Evolutionary conservation across 2,888 invertebrate genomes (phyloP), one percentile per base, ranked within the genome.

Genomic region (Scaptomyza caliginosa): DNA sequence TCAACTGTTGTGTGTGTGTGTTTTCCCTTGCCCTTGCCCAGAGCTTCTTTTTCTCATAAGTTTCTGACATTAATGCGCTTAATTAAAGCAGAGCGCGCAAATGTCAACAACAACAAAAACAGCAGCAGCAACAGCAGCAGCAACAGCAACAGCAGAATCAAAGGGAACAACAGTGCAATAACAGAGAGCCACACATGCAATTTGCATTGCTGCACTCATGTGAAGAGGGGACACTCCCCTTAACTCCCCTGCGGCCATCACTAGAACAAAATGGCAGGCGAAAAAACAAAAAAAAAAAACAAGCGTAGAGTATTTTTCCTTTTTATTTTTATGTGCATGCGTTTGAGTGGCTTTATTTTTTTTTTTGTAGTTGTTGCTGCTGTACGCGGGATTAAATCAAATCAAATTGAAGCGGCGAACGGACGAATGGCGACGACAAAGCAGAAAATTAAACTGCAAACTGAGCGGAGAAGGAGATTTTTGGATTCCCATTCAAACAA

Each of bases 61-160:
- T 79, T 77, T 66, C 45, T 79, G 83, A 77, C 86, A 81, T 84
- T 84, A 84, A 84, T 84, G 86, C 86, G 81, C 81, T 86, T 84
- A 84, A 84, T 84, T 84, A 86, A 84, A 71, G 86, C 66, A 82
- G 59, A 51, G 63, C 63, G 60, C 60, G 72, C 72, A 79, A 79
- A 73, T 76, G 76, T 67, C 67, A 80, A 68, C 70, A 75, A 55
- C 39, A 63, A 69, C 21, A 66, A 51, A 45, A 56, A 28, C 21
- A 48, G 30, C 13, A 43, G 30, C 38, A 51, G 34, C 30, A 64
- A 21, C 40, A 52, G 21, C 67, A 80, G 67, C 70, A 75, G 52
- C 39, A 63, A 69, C 21, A 66, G 54, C 42, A 56, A 28, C 21
- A 48, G 30, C 13, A 43, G 30, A 32, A 51, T 34, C 30, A 64